phyloP scores from a whole-genome alignment of 2,888 invertebrate species.

The Watsonalla binaria region DNA sequence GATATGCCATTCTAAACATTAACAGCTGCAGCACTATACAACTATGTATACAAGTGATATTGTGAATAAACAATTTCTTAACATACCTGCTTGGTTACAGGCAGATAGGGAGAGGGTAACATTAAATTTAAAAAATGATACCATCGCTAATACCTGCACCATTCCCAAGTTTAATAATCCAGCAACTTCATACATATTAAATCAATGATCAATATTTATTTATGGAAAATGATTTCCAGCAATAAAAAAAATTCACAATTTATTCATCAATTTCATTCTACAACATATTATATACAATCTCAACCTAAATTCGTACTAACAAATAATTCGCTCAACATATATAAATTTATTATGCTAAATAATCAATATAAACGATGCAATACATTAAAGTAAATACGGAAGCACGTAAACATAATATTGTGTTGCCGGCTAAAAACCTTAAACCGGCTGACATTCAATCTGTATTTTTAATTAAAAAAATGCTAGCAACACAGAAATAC shows the following conservation, averaged over 20 bases:
- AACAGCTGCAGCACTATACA: slow-evolving; percentile 65
- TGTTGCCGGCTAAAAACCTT: slow-evolving; percentile 18
- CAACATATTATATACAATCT: slow-evolving; percentile 30
- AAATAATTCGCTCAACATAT: slow-evolving; percentile 26
- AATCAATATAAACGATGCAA: slow-evolving; percentile 15
- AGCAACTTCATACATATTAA: neutral
- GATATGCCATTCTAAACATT: slow-evolving; percentile 72
- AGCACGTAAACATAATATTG: slow-evolving; percentile 30
- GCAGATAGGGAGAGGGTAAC: slow-evolving; percentile 11
- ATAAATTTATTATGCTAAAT: slow-evolving; percentile 21
- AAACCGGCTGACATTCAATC: neutral
- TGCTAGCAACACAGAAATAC: no score
- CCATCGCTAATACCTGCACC: neutral
- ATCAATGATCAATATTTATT: neutral
- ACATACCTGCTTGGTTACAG: slow-evolving; percentile 13
- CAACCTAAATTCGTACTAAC: slow-evolving; percentile 26
- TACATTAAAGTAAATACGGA: slow-evolving; percentile 28
- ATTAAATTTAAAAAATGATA: neutral
- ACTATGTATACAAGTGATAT: slow-evolving; percentile 37
- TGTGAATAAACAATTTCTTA: slow-evolving; percentile 25
- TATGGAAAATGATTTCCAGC: neutral
- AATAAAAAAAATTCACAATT: neutral
- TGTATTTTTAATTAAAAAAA: neutral
- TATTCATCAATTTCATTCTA: slow-evolving; percentile 11
- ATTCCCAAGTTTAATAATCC: neutral